phyloP scores from a whole-genome alignment of 1,140 invertebrate species.

The Drosophila ananassae region DNA sequence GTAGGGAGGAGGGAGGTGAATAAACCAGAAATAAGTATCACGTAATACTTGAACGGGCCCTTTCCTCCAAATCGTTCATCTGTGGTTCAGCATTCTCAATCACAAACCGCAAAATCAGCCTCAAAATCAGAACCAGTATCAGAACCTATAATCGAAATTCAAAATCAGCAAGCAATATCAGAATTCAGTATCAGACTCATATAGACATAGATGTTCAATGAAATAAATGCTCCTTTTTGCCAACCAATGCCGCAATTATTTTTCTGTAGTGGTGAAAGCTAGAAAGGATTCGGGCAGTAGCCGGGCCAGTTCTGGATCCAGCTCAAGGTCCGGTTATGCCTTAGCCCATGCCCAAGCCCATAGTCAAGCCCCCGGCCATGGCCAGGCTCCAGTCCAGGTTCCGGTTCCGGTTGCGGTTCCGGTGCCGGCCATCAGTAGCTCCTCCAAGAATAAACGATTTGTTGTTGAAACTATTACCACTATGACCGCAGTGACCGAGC shows the following conservation, averaged over 20 bases:
- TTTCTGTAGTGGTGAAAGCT: conserved; percentile 52
- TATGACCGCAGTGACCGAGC: conserved; percentile 88
- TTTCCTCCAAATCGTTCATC: neutral
- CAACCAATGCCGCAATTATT: conserved; percentile 28
- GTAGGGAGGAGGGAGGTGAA: too few relatives aligned
- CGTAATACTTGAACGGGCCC: too few relatives aligned
- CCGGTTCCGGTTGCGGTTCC: conserved; percentile 7
- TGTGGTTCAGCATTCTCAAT: neutral
- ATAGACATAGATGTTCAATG: neutral
- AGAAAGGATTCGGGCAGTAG: conserved; percentile 60
- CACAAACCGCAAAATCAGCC: neutral
- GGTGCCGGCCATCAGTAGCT: conserved; percentile 47
- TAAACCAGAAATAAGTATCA: too few relatives aligned
- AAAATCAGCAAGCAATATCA: neutral
- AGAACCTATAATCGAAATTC: neutral
- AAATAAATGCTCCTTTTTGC: conserved; percentile 63
- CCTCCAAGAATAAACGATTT: conserved; percentile 85
- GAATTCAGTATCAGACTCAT: neutral
- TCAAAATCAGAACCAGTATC: conserved; percentile 2
- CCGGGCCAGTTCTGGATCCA: conserved; percentile 33
- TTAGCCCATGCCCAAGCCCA: neutral
- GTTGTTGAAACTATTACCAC: conserved; percentile 87
- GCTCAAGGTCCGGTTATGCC: neutral
- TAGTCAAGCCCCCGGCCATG: neutral
- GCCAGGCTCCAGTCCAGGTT: conserved; percentile 13